These are phyloP conservation scores for Steinernema khuongi DNA, from an alignment of 1,140 invertebrate species.

Conservation along the genomic window DNA sequence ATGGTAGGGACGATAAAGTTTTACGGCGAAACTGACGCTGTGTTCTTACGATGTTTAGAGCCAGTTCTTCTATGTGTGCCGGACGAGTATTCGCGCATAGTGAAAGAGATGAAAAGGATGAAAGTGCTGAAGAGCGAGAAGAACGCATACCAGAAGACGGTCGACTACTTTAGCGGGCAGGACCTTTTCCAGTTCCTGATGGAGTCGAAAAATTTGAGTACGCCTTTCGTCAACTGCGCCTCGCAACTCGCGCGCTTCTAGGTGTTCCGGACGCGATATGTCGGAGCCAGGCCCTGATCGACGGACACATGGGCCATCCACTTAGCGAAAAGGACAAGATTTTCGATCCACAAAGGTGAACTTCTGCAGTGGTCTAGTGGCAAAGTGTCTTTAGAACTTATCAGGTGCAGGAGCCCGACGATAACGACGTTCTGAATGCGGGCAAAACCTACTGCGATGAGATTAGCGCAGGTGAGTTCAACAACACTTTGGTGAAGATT, in stretches of 20 bases:
- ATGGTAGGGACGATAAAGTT: slow-evolving; percentile 9
- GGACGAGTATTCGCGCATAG: slow-evolving; percentile 7
- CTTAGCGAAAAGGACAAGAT: slow-evolving; percentile 32
- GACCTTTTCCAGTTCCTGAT: slow-evolving; percentile 61
- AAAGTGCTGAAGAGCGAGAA: slow-evolving; percentile 3
- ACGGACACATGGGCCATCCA: slow-evolving; percentile 57
- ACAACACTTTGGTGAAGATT: slow-evolving; percentile 58
- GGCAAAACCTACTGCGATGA: slow-evolving; percentile 23
- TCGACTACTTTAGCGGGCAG: slow-evolving; percentile 59
- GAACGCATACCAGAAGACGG: neutral
- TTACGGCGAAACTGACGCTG: neutral
- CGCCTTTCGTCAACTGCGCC: neutral
- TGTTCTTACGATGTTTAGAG: neutral
- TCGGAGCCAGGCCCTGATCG: slow-evolving; percentile 59
- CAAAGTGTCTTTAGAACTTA: slow-evolving; percentile 50
- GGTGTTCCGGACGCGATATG: slow-evolving; percentile 55
- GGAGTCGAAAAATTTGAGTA: slow-evolving; percentile 58
- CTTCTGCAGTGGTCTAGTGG: no score
- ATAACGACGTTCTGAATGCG: slow-evolving; percentile 57
- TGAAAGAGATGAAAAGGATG: slow-evolving; percentile 5
- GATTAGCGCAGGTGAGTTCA: slow-evolving; percentile 58
- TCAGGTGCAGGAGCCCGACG: slow-evolving; percentile 59
- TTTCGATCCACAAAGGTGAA: slow-evolving; percentile 26
- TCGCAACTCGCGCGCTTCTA: slow-evolving; percentile 37
- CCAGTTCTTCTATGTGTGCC: slow-evolving; percentile 3